These are phyloP conservation scores for Enteromius viviparus DNA, from an alignment of 2,797 vertebrate species.

Conservation along the genomic window DNA sequence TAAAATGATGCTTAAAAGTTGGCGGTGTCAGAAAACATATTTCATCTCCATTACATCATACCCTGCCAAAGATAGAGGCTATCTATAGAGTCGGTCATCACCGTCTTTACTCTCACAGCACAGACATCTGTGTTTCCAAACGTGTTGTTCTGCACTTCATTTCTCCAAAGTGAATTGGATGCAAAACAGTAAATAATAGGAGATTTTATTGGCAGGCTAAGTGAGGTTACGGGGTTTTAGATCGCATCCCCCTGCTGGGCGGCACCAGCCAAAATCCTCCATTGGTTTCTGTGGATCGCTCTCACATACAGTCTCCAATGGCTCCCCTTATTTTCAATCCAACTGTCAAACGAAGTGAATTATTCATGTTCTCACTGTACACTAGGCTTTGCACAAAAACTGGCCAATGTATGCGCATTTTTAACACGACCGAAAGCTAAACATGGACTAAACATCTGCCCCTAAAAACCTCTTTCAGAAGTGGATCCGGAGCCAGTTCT, in stretches of 20 bases:
- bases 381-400: constrained; percentile 49
- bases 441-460: constrained; percentile 26
- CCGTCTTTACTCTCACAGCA: neutral
- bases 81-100: constrained; percentile 36
- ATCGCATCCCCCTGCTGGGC: constrained; percentile 16
- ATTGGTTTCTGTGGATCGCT: constrained; percentile 1
- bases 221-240: constrained; percentile 28
- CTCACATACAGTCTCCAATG: constrained; percentile 36
- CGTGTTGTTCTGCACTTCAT: neutral
- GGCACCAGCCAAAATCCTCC: constrained; percentile 41
- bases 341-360: constrained; percentile 62
- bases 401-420: constrained; percentile 51
- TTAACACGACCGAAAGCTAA: constrained; percentile 33
- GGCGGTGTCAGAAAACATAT: constrained; percentile 47
- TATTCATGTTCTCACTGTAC: constrained; percentile 60
- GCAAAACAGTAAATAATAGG: constrained; percentile 7
- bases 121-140: neutral
- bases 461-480: neutral
- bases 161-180: constrained; percentile 22
- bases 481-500: constrained; percentile 10
- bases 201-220: constrained; percentile 22
- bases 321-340: constrained; percentile 46
- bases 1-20: constrained; percentile 41
- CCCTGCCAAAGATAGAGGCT: constrained; percentile 7
- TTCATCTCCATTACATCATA: constrained; percentile 61